phyloP scores from a whole-genome alignment of 1,140 invertebrate genomes.

The Aphis craccivora region DNA sequence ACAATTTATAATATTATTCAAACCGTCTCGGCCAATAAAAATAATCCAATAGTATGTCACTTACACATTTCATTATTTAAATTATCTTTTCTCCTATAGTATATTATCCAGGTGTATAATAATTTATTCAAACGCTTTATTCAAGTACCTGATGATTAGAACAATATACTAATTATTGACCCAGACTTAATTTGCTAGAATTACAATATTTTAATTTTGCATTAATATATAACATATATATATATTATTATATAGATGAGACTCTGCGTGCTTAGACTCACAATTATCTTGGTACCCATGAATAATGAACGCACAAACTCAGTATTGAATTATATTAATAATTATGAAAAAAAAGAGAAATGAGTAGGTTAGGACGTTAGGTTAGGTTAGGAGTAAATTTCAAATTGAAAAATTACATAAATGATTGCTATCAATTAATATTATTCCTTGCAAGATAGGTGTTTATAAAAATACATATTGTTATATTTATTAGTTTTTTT shows the following conservation, averaged over 20 bases:
- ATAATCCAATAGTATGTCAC: background rate
- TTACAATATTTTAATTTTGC: conserved; percentile 14
- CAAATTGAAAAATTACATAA: background rate
- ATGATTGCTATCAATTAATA: background rate
- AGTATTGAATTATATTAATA: background rate
- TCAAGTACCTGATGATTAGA: background rate
- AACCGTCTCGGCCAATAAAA: background rate
- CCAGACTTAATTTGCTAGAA: background rate
- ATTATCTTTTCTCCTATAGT: background rate
- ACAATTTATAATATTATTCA: background rate
- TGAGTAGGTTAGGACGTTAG: too few species aligned
- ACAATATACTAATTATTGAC: background rate
- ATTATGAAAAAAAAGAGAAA: background rate
- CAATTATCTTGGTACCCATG: background rate
- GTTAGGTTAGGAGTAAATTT: background rate
- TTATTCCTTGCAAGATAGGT: background rate
- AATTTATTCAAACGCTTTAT: background rate
- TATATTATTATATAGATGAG: background rate
- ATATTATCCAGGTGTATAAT: background rate
- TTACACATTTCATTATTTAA: background rate
- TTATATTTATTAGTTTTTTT: too few species aligned
- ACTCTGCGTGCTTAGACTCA: background rate
- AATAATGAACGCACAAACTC: background rate
- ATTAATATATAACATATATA: background rate
- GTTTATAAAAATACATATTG: too few species aligned